These are phyloP conservation scores for Centropus unirufus DNA, from an alignment of 2,113 vertebrate genomes.

Conservation along the genomic window DNA sequence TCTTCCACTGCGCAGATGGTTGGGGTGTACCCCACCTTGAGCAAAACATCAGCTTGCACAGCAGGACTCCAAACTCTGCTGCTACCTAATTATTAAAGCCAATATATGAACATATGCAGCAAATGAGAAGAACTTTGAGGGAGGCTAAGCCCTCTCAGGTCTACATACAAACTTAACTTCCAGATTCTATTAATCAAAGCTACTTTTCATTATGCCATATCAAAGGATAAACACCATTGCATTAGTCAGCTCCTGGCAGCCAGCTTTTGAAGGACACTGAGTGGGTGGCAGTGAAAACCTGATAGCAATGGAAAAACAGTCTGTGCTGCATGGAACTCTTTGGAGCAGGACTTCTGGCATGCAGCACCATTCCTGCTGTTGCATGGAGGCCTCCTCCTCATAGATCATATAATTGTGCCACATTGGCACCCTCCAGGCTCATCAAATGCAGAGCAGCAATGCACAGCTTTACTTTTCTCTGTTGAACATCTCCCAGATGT, in stretches of 20 bases:
- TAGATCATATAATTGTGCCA: neutral
- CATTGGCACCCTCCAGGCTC: neutral
- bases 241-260: slow-evolving; percentile 15
- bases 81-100: neutral
- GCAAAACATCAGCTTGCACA: neutral
- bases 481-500: neutral
- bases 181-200: neutral
- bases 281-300: slow-evolving; percentile 36
- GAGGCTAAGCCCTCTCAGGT: neutral
- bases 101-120: accelerated
- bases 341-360: neutral
- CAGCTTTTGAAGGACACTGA: slow-evolving; percentile 24
- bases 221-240: neutral
- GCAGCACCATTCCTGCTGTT: neutral
- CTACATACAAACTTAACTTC: neutral
- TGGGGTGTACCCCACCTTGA: neutral
- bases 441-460: neutral
- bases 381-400: neutral
- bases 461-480: neutral
- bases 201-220: slow-evolving; percentile 7
- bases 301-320: neutral
- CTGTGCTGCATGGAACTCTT: neutral
- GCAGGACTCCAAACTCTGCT: neutral
- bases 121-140: neutral
- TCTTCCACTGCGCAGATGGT: neutral